A percentile compares a stretch with the other conserved stretches of the same genome.
Evolutionary conservation across 2,888 invertebrate genomes (phyloP).

Genomic region (Nymphalis polychloros): DNA sequence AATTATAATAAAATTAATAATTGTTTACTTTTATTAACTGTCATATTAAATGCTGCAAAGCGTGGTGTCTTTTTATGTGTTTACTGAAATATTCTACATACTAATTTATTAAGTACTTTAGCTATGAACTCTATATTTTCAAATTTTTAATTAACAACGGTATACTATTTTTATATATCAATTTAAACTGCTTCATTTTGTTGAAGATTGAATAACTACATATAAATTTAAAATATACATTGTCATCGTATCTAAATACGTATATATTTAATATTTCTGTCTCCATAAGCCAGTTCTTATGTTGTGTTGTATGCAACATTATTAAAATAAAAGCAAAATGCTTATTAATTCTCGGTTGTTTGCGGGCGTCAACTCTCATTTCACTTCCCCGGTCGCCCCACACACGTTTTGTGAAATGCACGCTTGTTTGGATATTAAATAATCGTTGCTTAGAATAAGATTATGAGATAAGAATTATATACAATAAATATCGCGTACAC

Average conservation of each 20-base stretch:
- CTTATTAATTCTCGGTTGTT: conserved; percentile 31
- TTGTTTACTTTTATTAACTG: too few relatives aligned
- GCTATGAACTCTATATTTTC: too few relatives aligned
- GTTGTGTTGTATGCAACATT: conserved; percentile 11
- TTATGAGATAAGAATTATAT: not conserved
- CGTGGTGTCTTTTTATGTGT: too few relatives aligned
- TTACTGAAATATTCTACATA: too few relatives aligned
- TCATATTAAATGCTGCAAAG: too few relatives aligned
- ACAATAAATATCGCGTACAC: not conserved
- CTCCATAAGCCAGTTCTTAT: not conserved
- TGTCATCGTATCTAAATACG: not conserved
- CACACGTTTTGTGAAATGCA: conserved; percentile 24
- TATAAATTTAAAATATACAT: not conserved
- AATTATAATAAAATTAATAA: too few relatives aligned
- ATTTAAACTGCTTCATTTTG: too few relatives aligned
- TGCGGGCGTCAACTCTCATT: conserved; percentile 36
- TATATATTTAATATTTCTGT: not conserved
- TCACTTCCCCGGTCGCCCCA: conserved; percentile 39
- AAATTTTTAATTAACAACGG: too few relatives aligned
- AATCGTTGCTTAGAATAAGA: conserved; percentile 15
- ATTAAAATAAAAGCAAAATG: conserved; percentile 31
- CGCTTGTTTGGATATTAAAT: conserved; percentile 8
- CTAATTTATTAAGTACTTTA: too few relatives aligned
- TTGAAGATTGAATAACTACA: not conserved
- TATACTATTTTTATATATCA: too few relatives aligned